A percentile compares a stretch with the other conserved stretches of the same genome.
These are phyloP conservation scores for Semaprochilodus insignis DNA, from an alignment of 2,797 vertebrate genomes.

Conservation along the genomic window DNA sequence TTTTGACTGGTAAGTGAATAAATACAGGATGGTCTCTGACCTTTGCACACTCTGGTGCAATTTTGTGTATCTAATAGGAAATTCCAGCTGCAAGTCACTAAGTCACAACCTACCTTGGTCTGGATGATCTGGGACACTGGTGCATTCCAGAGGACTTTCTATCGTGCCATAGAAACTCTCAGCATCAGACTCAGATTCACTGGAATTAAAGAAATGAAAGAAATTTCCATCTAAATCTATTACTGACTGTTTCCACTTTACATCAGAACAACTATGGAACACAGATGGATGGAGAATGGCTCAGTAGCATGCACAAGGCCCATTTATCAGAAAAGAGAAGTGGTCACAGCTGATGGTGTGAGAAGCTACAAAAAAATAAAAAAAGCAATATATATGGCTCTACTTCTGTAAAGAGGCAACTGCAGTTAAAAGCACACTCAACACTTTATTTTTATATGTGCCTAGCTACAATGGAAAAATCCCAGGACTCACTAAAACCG, in stretches of 20 bases:
- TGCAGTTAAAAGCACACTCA: neutral
- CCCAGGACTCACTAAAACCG: neutral
- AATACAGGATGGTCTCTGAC: too few relatives aligned
- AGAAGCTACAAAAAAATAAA: slow-evolving; percentile 6
- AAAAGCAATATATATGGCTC: neutral
- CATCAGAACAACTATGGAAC: neutral
- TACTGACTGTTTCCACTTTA: neutral
- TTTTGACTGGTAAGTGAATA: too few relatives aligned
- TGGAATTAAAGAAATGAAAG: slow-evolving; percentile 60
- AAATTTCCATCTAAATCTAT: neutral
- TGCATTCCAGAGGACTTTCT: slow-evolving; percentile 88
- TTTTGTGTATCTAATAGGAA: too few relatives aligned
- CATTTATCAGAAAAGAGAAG: slow-evolving; percentile 60
- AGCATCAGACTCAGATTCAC: slow-evolving; percentile 87
- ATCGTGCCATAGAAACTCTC: slow-evolving; percentile 93
- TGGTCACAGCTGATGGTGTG: slow-evolving; percentile 18
- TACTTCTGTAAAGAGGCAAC: slow-evolving; percentile 10
- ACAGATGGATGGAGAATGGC: neutral
- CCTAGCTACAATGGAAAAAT: neutral
- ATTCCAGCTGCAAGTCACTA: too few relatives aligned
- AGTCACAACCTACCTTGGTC: slow-evolving; percentile 75
- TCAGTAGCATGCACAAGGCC: neutral
- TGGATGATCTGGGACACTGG: slow-evolving; percentile 75
- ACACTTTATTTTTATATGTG: neutral
- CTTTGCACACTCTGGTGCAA: too few relatives aligned